phyloP scores from a whole-genome alignment of 2,888 invertebrate genomes.

The Pandemis heparana region DNA sequence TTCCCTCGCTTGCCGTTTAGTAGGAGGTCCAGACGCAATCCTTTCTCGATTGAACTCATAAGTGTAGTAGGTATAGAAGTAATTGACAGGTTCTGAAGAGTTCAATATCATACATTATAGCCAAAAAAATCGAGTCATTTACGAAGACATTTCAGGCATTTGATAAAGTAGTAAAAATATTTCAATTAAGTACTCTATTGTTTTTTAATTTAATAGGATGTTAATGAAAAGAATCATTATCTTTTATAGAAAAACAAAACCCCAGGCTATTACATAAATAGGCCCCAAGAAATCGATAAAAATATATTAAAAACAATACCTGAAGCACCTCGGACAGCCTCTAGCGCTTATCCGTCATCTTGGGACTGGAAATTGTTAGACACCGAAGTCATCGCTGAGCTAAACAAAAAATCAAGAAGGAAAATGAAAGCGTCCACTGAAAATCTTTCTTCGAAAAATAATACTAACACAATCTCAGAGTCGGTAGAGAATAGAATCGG shows the following conservation, averaged over 20 bases:
- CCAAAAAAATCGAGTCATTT: too few relatives aligned
- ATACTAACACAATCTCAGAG: conserved; percentile 74
- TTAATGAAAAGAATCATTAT: background rate
- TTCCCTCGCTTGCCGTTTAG: too few relatives aligned
- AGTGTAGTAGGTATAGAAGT: too few relatives aligned
- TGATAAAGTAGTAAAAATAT: too few relatives aligned
- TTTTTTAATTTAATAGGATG: background rate
- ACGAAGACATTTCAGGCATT: too few relatives aligned
- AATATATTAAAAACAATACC: conserved; percentile 89
- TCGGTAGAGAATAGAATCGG: conserved; percentile 63
- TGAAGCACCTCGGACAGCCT: conserved; percentile 92
- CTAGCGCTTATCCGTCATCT: conserved; percentile 87
- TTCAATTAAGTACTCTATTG: too few relatives aligned
- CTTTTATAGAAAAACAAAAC: conserved; percentile 91
- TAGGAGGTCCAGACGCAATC: too few relatives aligned
- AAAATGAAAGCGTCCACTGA: conserved; percentile 74
- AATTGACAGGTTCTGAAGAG: too few relatives aligned
- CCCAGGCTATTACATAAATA: conserved; percentile 91
- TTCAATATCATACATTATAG: too few relatives aligned
- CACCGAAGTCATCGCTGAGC: conserved; percentile 75
- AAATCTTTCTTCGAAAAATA: conserved; percentile 80
- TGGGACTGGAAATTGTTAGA: conserved; percentile 91
- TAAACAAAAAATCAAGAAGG: conserved; percentile 74
- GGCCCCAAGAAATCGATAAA: conserved; percentile 91
- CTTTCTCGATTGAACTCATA: too few relatives aligned